A percentile compares a stretch with the other conserved stretches of the same genome.
phyloP scores from a whole-genome alignment of 2,113 vertebrate genomes.

The Tinamus guttatus region DNA sequence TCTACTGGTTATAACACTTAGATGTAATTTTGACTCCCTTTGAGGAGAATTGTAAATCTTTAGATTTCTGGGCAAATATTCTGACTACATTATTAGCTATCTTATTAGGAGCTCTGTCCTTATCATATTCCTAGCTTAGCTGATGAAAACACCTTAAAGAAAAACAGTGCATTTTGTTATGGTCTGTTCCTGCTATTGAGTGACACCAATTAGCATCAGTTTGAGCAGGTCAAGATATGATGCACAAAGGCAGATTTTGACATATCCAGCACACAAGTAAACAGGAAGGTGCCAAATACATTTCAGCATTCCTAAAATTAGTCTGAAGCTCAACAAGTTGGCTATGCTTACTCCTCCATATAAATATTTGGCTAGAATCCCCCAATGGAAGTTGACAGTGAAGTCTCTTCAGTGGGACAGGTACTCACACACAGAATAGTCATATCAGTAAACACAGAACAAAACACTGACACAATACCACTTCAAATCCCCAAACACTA shows the following conservation, averaged over 20 bases:
- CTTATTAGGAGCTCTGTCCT: too few species aligned
- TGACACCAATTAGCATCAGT: rapidly evolving
- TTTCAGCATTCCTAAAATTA: not conserved
- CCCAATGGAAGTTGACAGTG: not conserved
- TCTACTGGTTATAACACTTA: not conserved
- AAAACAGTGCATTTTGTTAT: not conserved
- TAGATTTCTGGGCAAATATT: not conserved
- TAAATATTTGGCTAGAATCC: not conserved
- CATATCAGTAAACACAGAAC: not conserved
- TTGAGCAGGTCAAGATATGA: not conserved
- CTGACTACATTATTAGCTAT: not conserved
- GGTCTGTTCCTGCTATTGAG: not conserved
- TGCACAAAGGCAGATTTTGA: not conserved
- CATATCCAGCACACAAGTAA: not conserved
- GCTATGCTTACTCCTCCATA: not conserved
- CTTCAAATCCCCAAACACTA: not conserved
- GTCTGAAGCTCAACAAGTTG: not conserved
- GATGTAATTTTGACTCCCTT: not conserved
- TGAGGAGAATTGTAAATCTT: not conserved
- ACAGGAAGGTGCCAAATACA: not conserved
- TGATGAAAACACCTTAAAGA: not conserved
- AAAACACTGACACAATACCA: not conserved
- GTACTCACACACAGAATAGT: not conserved
- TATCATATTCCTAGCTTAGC: not conserved
- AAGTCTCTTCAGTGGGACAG: not conserved